phyloP scores from a whole-genome alignment of 2,888 invertebrate species.

The Temnothorax ravouxi region DNA sequence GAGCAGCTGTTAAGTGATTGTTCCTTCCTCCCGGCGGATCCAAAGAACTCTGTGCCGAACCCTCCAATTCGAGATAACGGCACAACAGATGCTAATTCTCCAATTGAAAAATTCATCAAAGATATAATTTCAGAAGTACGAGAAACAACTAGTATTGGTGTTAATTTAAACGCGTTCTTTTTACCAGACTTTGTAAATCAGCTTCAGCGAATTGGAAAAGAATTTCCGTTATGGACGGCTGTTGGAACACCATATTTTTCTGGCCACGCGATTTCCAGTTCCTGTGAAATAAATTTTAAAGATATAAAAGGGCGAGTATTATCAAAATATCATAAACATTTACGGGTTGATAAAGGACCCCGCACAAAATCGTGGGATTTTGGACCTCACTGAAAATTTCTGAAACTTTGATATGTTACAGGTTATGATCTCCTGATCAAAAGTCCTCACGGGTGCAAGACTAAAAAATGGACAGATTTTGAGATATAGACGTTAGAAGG shows the following conservation, averaged over 20 bases:
- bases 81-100: conserved; percentile 3
- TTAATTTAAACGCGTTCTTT: neutral
- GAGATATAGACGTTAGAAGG: no score
- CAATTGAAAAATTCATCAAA: conserved; percentile 5
- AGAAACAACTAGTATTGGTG: neutral
- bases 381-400: no score
- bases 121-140: neutral
- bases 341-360: neutral
- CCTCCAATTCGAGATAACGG: no score
- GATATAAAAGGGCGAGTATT: conserved; percentile 2
- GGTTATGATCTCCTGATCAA: no score
- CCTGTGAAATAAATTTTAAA: neutral
- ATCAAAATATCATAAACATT: conserved; percentile 8
- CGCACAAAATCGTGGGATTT: no score
- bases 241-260: conserved; percentile 3
- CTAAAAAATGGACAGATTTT: no score
- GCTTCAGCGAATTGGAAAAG: neutral
- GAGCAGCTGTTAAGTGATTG: no score
- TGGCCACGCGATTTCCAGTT: neutral
- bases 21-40: no score
- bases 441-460: no score
- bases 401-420: no score
- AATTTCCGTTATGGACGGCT: neutral
- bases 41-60: no score
- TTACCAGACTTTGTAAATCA: conserved; percentile 1